These are phyloP conservation scores for Hormaphis cornu DNA, from an alignment of 1,140 invertebrate genomes.

Conservation along the genomic window DNA sequence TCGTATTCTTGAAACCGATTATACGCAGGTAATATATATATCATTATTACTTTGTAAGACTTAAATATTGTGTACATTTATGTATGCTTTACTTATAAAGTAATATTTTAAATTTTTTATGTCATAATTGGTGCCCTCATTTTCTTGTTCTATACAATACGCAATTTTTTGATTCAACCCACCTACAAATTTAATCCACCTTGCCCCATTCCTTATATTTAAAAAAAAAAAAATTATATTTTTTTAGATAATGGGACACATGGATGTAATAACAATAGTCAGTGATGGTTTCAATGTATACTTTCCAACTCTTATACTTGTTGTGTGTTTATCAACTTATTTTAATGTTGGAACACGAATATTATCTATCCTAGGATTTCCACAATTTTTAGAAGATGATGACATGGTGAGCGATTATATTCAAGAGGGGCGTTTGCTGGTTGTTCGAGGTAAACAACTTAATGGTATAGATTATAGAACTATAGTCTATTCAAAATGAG, in stretches of 20 bases:
- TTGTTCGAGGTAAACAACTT: conserved; percentile 74
- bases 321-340: conserved; percentile 89
- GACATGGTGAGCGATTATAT: conserved; percentile 86
- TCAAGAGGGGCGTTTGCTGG: conserved; percentile 83
- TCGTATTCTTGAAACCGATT: conserved; percentile 70
- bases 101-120: too few relatives aligned
- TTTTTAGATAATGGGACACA: conserved; percentile 95
- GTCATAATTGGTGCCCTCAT: not conserved
- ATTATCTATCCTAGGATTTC: conserved; percentile 82
- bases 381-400: conserved; percentile 90
- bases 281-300: conserved; percentile 98
- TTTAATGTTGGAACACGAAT: conserved; percentile 86
- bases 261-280: conserved; percentile 95
- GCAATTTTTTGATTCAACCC: too few relatives aligned
- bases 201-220: too few relatives aligned
- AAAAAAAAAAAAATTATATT: too few relatives aligned
- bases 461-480: not conserved
- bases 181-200: too few relatives aligned
- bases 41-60: too few relatives aligned
- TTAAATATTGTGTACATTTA: too few relatives aligned
- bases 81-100: too few relatives aligned
- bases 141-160: not conserved
- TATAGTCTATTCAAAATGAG: not conserved
- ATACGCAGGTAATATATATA: conserved; percentile 60
- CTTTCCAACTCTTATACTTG: conserved; percentile 92